These are phyloP conservation scores for Tetramorium parvispinum DNA, from an alignment of 1,140 invertebrate species.

Conservation along the genomic window DNA sequence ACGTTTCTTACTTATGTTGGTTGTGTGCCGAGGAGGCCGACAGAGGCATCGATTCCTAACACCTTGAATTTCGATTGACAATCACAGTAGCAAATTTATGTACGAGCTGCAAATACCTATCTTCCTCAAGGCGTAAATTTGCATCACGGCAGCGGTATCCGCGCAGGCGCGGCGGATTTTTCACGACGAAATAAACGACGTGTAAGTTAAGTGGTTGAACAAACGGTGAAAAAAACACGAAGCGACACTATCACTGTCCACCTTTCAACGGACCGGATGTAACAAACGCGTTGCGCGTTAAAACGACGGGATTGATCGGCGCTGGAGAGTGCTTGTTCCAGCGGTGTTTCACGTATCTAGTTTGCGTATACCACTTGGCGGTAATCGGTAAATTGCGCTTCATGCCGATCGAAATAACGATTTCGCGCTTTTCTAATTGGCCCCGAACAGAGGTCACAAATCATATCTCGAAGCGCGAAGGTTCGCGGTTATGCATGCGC, in stretches of 20 bases:
- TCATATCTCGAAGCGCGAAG: conserved; percentile 15
- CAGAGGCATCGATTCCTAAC: not conserved
- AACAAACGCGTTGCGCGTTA: conserved; percentile 72
- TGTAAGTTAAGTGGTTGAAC: conserved; percentile 63
- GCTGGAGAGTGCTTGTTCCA: conserved; percentile 73
- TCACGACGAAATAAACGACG: conserved; percentile 53
- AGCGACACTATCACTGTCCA: conserved; percentile 51
- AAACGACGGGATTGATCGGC: conserved; percentile 77
- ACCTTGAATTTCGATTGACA: conserved; percentile 23
- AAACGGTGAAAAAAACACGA: conserved; percentile 66
- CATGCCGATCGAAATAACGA: conserved; percentile 63
- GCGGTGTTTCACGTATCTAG: conserved; percentile 62
- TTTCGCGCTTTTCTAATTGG: conserved; percentile 61
- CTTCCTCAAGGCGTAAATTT: not conserved
- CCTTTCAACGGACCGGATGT: conserved; percentile 66
- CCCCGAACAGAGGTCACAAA: conserved; percentile 48
- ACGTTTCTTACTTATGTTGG: not conserved
- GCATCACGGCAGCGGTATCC: not conserved
- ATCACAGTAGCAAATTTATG: conserved; percentile 12
- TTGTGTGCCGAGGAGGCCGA: not conserved
- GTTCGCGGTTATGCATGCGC: conserved; percentile 21
- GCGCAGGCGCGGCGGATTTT: conserved; percentile 35
- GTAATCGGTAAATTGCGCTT: conserved; percentile 62
- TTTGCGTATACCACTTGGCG: conserved; percentile 17
- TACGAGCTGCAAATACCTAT: not conserved